These are phyloP conservation scores for Trogon surrucura DNA, from an alignment of 2,113 vertebrate genomes.

Conservation along the genomic window DNA sequence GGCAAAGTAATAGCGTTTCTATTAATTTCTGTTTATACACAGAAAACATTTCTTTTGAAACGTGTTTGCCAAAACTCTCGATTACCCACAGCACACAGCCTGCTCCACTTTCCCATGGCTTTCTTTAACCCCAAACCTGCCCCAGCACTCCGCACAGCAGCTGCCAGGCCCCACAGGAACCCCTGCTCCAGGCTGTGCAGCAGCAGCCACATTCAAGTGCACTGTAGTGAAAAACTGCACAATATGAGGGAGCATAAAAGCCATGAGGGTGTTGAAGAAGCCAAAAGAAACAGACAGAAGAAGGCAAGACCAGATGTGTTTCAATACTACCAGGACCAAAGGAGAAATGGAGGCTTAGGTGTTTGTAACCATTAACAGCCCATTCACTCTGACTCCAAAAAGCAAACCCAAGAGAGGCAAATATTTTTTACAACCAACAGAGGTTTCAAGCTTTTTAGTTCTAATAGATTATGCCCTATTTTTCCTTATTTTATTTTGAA, in stretches of 20 bases:
- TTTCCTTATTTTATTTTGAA: not conserved
- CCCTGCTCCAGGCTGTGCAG: not conserved
- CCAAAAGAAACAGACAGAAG: not conserved
- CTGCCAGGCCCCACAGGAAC: not conserved
- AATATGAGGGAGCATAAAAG: not conserved
- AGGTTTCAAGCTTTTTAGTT: not conserved
- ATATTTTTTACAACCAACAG: not conserved
- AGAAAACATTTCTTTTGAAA: not conserved
- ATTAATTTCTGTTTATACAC: not conserved
- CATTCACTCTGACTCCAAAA: not conserved
- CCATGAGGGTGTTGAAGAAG: not conserved
- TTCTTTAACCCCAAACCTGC: not conserved
- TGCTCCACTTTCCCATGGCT: not conserved
- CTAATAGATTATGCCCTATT: not conserved
- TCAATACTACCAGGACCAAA: not conserved
- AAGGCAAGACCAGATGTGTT: not conserved
- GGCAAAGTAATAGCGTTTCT: not conserved
- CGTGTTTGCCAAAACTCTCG: not conserved
- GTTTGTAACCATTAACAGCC: not conserved
- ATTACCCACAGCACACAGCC: not conserved
- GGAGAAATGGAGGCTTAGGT: not conserved
- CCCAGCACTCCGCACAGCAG: not conserved
- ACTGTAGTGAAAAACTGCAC: accelerated
- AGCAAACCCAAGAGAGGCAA: not conserved
- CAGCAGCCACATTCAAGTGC: not conserved